Evolutionary conservation across 1,140 invertebrate species (phyloP).

Genomic region (Megalopta genalis): DNA sequence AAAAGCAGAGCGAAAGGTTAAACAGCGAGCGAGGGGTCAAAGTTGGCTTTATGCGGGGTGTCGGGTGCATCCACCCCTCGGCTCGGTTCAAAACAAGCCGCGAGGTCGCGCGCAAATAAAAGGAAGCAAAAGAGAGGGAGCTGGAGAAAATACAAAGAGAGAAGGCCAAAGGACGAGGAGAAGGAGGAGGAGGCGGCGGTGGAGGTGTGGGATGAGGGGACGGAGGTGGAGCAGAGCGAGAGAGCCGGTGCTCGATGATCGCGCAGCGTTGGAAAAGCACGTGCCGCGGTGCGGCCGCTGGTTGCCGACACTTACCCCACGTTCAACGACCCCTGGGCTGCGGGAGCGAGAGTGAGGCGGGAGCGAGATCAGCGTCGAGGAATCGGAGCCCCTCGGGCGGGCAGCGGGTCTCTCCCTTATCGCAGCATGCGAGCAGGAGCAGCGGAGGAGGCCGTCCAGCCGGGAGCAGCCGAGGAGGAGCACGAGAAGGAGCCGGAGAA

Average conservation of each 20-base stretch:
- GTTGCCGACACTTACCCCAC: slow-evolving; percentile 57
- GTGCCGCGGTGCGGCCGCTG: slow-evolving; percentile 41
- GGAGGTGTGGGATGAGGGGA: too few species aligned
- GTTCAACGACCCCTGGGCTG: slow-evolving; percentile 59
- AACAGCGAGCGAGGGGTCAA: neutral
- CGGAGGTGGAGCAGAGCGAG: neutral
- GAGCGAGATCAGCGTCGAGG: slow-evolving; percentile 11
- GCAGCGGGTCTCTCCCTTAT: slow-evolving; percentile 19
- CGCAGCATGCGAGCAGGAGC: slow-evolving; percentile 38
- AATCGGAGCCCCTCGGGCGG: neutral
- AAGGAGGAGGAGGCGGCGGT: too few species aligned
- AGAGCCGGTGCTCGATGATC: slow-evolving; percentile 24
- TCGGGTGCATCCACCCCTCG: neutral
- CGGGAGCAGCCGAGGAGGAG: too few species aligned
- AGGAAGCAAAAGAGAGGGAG: neutral
- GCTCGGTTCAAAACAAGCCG: slow-evolving; percentile 11
- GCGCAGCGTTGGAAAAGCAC: slow-evolving; percentile 41
- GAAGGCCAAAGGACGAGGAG: neutral
- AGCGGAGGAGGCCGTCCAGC: slow-evolving; percentile 27
- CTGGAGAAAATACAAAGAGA: neutral
- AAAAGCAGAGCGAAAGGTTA: neutral
- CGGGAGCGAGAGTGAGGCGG: slow-evolving; percentile 7
- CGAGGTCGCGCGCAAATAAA: neutral
- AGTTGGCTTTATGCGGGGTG: slow-evolving; percentile 1
- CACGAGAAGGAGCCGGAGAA: neutral